Evolutionary conservation across 2,113 vertebrate species (phyloP), one percentile per base, ranked within the genome.

Genomic region (Puffinus mauretanicus): DNA sequence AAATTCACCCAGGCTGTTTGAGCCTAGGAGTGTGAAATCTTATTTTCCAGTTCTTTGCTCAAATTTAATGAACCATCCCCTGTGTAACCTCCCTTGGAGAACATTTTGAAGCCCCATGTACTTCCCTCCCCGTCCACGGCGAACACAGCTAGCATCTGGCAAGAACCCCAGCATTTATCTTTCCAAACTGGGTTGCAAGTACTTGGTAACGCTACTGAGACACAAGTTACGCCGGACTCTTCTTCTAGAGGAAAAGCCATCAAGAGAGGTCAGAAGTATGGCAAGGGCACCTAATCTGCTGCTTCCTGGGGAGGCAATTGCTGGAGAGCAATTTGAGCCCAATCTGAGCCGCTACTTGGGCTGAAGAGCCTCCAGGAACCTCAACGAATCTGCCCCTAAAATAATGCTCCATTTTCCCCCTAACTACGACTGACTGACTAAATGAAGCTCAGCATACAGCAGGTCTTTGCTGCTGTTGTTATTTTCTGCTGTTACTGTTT

Each of bases 21-120:
- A 96, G 95, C 86, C 97, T 85, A 94, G 47, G 91, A 98, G 97
- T 98, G 97, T 98, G 98, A 98, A 98, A 98, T 98, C 97, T 98
- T 98, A 94, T 98, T 98, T 98, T 98, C 98, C 98, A 98, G 96
- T 87, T 97, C 98, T 98, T 95, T 98, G 98, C 97, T 98, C 98
- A 97, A 94, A 98, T 98, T 97, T 98, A 98, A 98, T 97, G 97
- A 98, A 87, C 95, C 96, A 91, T 97, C 94, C 97, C 97, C 94
- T 93, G 93, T 81, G 97, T 97, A 97, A 98, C 97, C 96, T 98
- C 97, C 97, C 93, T 96, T 94, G 87, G 92, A 98, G 97, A 98
- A 96, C 94, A 52, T 96, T 97, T 97, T 95, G 97, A 98, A 97
- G 85, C 69, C 95, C 85, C 78, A 38, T 95, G 91, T 96, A 77